phyloP scores from a whole-genome alignment of 2,113 vertebrate genomes.

The Panthera tigris region DNA sequence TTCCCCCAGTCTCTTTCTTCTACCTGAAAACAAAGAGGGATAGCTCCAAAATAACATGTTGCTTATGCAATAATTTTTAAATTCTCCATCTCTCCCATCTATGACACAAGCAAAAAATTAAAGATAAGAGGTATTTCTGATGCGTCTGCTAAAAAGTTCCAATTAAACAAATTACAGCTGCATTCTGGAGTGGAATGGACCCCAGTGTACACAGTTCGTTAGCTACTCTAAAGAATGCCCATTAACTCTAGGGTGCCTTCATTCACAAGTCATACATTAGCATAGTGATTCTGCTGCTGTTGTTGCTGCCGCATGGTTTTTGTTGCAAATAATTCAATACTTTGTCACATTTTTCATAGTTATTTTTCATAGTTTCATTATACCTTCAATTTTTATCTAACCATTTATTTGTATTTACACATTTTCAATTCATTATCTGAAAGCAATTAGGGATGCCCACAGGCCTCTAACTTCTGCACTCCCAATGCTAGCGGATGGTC shows the following conservation, averaged over 20 bases:
- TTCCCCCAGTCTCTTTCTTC: background rate
- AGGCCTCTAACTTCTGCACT: background rate
- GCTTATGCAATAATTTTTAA: background rate
- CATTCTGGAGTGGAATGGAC: background rate
- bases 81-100: background rate
- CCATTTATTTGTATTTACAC: background rate
- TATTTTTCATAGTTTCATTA: background rate
- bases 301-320: background rate
- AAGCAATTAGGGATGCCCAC: background rate
- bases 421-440: background rate
- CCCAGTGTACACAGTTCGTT: background rate
- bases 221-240: background rate
- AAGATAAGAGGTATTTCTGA: background rate
- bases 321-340: slow-evolving; percentile 30
- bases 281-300: background rate
- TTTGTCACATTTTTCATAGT: background rate
- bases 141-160: background rate
- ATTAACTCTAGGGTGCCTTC: background rate
- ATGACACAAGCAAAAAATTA: background rate
- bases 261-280: slow-evolving; percentile 13
- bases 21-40: slow-evolving; percentile 10
- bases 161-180: background rate
- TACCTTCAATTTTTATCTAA: background rate
- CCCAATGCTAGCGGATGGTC: background rate
- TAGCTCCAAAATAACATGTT: background rate